Base-by-base conservation (phyloP, 1,140 invertebrate genomes). In the Procambarus virginalis region DNA sequence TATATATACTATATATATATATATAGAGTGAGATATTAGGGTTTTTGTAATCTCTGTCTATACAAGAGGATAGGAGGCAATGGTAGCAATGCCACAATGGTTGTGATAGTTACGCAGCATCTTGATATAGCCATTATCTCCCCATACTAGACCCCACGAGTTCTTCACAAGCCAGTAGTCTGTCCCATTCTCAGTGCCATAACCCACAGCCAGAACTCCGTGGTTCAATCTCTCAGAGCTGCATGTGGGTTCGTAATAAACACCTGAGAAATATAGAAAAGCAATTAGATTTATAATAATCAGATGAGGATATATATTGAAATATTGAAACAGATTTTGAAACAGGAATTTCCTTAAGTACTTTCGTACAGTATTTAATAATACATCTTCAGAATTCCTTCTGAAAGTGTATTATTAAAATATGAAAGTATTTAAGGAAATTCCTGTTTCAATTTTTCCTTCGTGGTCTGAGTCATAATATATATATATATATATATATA, bases 171-270 rank as follows among this genome's bases (percentile, higher is more conserved):
- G 93, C 95, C 95, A 95, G 93, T 95, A 96, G 73, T 94, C 93
- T 64, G 92, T 89, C 14, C 93, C 93, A 8, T 92, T 92, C n/a
- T 92, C 91, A 4, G 84, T 84, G 34, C 93, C 93, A 89, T 94
- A 94, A 2, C 93, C 93, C 49, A 94, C 93, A 14, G 92, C 92
- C 60, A 94, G 84, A n/a, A 94, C 93, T 60, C 93, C 94, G 88
- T 94, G 93, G 85, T 94, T 97, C 20, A 99, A 94, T 78, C 96
- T 94, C n/a, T 94, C 93, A 5, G 96, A 94, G 92, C 96, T 94
- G 95, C 98, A 97, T 9, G 95, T 93, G 2, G 94, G 94, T 77
- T 97, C 96, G 90, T 95, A 94, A 93, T 97, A 97, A 49, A 97
- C 95, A 89, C 96, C 96, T 95, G 89, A 46, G 34, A 78, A 64